A percentile compares a stretch with the other conserved stretches of the same genome.
Evolutionary conservation across 2,113 vertebrate species (phyloP).

Genomic region (Platichthys stellatus): DNA sequence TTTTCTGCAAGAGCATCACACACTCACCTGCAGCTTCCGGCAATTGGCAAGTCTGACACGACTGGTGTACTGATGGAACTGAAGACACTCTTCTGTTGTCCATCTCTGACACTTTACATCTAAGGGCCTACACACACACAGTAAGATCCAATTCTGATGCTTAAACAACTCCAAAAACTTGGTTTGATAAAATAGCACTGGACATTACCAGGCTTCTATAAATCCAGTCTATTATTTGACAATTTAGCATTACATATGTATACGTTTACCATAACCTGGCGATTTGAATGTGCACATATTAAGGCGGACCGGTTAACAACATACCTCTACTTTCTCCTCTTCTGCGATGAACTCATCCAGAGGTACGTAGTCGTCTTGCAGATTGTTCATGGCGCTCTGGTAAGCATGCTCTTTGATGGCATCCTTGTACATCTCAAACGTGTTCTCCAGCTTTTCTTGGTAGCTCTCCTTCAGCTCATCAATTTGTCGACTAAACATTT

Average conservation of each 20-base stretch:
- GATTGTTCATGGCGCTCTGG: slow-evolving; percentile 85
- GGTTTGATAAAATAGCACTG: background rate
- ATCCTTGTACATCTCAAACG: slow-evolving; percentile 92
- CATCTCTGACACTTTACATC: slow-evolving; percentile 67
- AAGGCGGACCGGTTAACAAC: background rate
- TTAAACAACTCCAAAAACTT: background rate
- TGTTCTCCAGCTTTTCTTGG: slow-evolving; percentile 89
- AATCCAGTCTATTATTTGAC: background rate
- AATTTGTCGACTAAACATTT: slow-evolving; percentile 81
- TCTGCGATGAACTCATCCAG: slow-evolving; percentile 87
- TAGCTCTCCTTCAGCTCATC: slow-evolving; percentile 88
- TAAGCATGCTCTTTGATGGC: slow-evolving; percentile 91
- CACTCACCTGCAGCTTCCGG: slow-evolving; percentile 40
- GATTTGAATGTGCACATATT: background rate
- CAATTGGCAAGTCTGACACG: slow-evolving; percentile 49
- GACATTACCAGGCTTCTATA: background rate
- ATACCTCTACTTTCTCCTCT: slow-evolving; percentile 87
- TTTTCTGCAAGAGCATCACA: too few species aligned
- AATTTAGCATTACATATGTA: too few species aligned
- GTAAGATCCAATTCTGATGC: background rate
- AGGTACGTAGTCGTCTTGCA: slow-evolving; percentile 88
- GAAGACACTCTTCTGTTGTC: slow-evolving; percentile 29
- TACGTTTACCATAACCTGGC: background rate
- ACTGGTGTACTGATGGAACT: slow-evolving; percentile 26
- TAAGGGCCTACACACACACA: slow-evolving; percentile 62